phyloP scores from a whole-genome alignment of 2,888 invertebrate genomes.

The Noctua pronuba region DNA sequence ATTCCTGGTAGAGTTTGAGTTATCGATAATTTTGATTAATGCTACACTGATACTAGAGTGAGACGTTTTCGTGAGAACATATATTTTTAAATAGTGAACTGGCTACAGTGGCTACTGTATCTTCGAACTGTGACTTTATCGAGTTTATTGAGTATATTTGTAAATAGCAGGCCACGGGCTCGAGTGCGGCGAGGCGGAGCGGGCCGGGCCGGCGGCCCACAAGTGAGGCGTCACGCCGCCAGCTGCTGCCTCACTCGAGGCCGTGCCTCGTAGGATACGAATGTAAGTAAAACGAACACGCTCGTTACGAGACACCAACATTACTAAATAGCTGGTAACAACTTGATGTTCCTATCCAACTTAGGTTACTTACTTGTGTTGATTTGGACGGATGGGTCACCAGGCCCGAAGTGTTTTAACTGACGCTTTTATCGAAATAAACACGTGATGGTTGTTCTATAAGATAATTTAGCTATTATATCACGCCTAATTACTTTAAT shows the following conservation, averaged over 20 bases:
- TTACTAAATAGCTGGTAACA: slow-evolving; percentile 41
- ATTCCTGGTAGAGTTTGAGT: slow-evolving; percentile 52
- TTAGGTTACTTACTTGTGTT: slow-evolving; percentile 58
- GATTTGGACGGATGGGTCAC: slow-evolving; percentile 56
- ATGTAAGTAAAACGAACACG: slow-evolving; percentile 57
- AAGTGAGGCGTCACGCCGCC: neutral
- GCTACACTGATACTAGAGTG: slow-evolving; percentile 35
- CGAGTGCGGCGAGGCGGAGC: slow-evolving; percentile 37
- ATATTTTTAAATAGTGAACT: slow-evolving; percentile 41
- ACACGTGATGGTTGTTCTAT: slow-evolving; percentile 28
- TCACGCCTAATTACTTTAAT: slow-evolving; percentile 49
- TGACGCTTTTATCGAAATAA: slow-evolving; percentile 34
- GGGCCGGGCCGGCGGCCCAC: neutral
- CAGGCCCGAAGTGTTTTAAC: slow-evolving; percentile 23
- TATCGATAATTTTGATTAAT: slow-evolving; percentile 23
- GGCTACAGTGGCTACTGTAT: slow-evolving; percentile 33
- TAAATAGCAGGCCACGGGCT: slow-evolving; percentile 54
- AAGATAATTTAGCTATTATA: slow-evolving; percentile 27
- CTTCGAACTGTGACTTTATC: slow-evolving; percentile 44
- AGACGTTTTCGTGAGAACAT: slow-evolving; percentile 36
- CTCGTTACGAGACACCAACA: slow-evolving; percentile 37
- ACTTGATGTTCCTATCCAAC: slow-evolving; percentile 61
- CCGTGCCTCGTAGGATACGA: slow-evolving; percentile 20
- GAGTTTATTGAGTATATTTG: slow-evolving; percentile 56
- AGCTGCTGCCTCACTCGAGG: slow-evolving; percentile 35